Evolutionary conservation across 64 coral and sea anemone species (phyloP).

Genomic region (Orbicella faveolata): DNA sequence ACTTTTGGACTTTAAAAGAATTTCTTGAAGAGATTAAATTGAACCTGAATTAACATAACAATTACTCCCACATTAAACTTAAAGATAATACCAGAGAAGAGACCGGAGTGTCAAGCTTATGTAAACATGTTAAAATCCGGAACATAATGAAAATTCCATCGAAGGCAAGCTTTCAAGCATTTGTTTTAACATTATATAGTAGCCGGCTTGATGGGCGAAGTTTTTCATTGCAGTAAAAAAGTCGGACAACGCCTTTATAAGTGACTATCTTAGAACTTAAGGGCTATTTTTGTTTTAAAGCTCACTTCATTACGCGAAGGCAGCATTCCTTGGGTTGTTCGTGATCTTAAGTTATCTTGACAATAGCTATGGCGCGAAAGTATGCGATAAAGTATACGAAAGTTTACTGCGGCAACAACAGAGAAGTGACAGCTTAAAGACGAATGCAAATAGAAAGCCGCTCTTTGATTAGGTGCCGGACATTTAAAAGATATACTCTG

Average conservation of each 20-base stretch:
- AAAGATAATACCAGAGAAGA: neutral
- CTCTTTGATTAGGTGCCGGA: neutral
- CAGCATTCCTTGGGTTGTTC: neutral
- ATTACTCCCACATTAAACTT: neutral
- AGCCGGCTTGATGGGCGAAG: too few relatives aligned
- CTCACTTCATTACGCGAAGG: too few relatives aligned
- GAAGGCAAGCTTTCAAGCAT: neutral
- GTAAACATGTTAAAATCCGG: slow-evolving; percentile 28
- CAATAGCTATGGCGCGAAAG: neutral
- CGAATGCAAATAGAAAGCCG: neutral
- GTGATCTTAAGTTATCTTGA: neutral
- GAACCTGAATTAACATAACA: slow-evolving; percentile 20
- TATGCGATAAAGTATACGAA: neutral
- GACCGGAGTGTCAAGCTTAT: neutral
- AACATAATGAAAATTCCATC: slow-evolving; percentile 19
- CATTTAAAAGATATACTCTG: neutral
- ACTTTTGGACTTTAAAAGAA: slow-evolving; percentile 11
- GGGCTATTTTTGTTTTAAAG: too few relatives aligned
- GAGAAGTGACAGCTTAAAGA: neutral
- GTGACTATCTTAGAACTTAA: too few relatives aligned
- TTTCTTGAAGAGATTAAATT: slow-evolving; percentile 7
- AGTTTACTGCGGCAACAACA: neutral
- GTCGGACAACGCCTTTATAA: too few relatives aligned
- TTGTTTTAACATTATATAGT: neutral
- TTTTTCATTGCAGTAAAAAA: too few relatives aligned